Conservation (phyloP, 2,888 invertebrate genomes). For the Patella caerulea region DNA sequence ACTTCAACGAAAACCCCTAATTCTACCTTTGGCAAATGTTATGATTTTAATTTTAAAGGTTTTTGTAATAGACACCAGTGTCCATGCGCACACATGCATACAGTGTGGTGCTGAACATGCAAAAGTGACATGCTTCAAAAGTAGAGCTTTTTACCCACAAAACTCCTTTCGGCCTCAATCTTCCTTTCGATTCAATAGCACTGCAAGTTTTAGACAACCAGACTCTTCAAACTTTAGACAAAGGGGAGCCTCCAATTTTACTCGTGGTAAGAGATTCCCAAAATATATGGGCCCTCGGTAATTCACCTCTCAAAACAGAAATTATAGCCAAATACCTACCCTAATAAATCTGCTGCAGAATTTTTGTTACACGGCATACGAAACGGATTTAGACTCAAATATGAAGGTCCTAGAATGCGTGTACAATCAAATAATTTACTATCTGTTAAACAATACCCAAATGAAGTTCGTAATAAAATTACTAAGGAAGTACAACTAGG, state of each 20-base stretch:
- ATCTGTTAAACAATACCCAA: slow-evolving; percentile 6
- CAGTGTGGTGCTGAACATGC: neutral
- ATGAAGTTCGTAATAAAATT: neutral
- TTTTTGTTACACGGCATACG: neutral
- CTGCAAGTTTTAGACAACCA: no score
- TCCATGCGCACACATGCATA: neutral
- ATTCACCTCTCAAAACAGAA: neutral
- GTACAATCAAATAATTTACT: neutral
- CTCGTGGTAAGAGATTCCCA: neutral
- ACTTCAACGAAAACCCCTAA: neutral
- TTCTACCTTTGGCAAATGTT: neutral
- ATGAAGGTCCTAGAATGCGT: neutral
- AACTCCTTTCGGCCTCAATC: neutral
- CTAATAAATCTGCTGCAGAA: neutral
- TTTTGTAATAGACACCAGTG: neutral
- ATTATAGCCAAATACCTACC: neutral
- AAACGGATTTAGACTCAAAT: neutral
- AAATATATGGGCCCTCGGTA: neutral
- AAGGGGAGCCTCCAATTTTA: neutral
- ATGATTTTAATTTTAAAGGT: neutral
- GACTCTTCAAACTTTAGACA: neutral
- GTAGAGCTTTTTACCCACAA: neutral
- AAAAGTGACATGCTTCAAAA: neutral
- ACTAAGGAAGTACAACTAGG: neutral
- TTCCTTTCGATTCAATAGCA: no score